phyloP scores from a whole-genome alignment of 2,113 vertebrate species.

The Carollia perspicillata region DNA sequence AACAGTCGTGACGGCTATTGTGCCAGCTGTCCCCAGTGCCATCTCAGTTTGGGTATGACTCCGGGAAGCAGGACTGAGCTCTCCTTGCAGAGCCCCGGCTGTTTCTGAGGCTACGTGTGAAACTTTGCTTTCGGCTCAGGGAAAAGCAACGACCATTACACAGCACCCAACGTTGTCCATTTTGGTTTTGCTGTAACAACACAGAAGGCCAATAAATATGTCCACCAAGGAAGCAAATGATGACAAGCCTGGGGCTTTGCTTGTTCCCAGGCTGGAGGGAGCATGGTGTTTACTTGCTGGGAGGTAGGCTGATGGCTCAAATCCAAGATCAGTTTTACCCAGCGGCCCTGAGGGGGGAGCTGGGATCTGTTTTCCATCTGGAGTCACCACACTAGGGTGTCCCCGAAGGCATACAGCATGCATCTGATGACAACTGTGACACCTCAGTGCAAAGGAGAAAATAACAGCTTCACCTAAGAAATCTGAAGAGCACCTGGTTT shows the following conservation, averaged over 20 bases:
- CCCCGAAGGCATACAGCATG: slow-evolving; percentile 19
- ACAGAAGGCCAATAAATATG: not conserved
- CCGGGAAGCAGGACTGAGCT: not conserved
- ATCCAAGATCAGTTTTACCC: slow-evolving; percentile 23
- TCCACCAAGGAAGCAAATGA: not conserved
- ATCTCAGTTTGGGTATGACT: not conserved
- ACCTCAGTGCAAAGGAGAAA: slow-evolving; percentile 48
- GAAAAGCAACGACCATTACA: slow-evolving; percentile 11
- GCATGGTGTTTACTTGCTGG: not conserved
- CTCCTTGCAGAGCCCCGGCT: not conserved
- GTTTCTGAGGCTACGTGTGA: not conserved
- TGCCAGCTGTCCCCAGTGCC: fast-evolving
- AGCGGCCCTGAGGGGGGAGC: not conserved
- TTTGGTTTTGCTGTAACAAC: not conserved
- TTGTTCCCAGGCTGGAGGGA: not conserved
- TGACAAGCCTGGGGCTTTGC: not conserved
- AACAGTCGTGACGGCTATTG: not conserved
- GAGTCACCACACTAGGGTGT: not conserved
- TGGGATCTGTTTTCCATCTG: not conserved
- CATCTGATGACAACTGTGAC: slow-evolving; percentile 10
- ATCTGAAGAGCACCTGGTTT: not conserved
- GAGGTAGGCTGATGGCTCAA: slow-evolving; percentile 10
- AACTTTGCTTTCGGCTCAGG: slow-evolving; percentile 30
- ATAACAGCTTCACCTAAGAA: not conserved
- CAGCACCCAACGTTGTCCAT: not conserved